Percentiles rank a stretch among this genome's conserved stretches.
Evolutionary conservation across 2,888 invertebrate species (phyloP).

Genomic region (Ophion ellenae): DNA sequence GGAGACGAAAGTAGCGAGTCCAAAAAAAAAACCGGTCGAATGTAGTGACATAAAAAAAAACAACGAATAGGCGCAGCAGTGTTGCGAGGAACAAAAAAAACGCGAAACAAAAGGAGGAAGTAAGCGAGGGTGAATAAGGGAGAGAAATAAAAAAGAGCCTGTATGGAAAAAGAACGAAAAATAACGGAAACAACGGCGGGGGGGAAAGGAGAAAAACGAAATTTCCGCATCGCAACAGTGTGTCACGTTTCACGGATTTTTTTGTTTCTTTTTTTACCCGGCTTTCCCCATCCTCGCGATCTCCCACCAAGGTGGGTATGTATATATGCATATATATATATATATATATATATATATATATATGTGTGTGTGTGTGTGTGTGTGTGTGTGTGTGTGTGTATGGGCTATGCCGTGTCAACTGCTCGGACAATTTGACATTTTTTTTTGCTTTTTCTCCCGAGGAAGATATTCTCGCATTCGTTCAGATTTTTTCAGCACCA

Average conservation of each 20-base stretch:
- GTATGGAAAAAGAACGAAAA: neutral
- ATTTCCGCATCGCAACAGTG: constrained; percentile 43
- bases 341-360: neutral
- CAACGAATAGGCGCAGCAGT: constrained; percentile 18
- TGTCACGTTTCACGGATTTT: constrained; percentile 57
- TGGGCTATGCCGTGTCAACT: neutral
- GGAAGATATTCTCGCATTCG: neutral
- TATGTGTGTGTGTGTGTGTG: too few species aligned
- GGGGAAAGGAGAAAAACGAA: constrained; percentile 19
- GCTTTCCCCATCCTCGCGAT: constrained; percentile 1
- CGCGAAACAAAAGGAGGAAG: constrained; percentile 1
- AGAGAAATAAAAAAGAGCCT: constrained; percentile 15
- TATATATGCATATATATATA: neutral
- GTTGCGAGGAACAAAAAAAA: constrained; percentile 5
- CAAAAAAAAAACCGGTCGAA: constrained; percentile 10
- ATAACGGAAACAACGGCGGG: constrained; percentile 3
- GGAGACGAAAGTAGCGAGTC: constrained; percentile 45
- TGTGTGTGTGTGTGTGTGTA: too few species aligned
- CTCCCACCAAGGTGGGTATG: neutral
- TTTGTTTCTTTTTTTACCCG: constrained; percentile 39
- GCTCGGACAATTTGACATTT: neutral
- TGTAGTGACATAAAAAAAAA: constrained; percentile 9
- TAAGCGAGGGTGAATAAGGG: constrained; percentile 48
- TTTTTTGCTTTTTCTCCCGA: neutral
- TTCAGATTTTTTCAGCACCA: neutral